phyloP scores from a whole-genome alignment of 1,140 invertebrate genomes.

The Asbolus verrucosus region DNA sequence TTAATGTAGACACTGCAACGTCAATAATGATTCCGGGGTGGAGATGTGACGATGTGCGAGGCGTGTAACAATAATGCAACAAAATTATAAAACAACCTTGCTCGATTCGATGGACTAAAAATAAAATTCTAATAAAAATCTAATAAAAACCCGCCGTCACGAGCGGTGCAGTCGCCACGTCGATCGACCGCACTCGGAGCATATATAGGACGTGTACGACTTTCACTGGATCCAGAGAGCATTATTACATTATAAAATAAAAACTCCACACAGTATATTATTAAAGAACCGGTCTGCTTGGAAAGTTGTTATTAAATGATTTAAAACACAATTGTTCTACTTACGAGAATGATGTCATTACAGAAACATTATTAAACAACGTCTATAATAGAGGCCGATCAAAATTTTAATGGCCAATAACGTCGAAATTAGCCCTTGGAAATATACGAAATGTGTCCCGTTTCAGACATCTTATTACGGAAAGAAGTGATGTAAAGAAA shows the following conservation, averaged over 20 bases:
- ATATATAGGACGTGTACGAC: too few species aligned
- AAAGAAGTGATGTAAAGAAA: conserved; percentile 61
- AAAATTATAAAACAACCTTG: conserved; percentile 43
- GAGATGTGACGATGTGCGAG: background rate
- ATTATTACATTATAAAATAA: conserved; percentile 54
- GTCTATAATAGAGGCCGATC: conserved; percentile 32
- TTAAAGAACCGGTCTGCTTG: conserved; percentile 56
- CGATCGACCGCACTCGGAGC: too few species aligned
- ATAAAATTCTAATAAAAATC: conserved; percentile 49
- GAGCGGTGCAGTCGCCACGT: background rate
- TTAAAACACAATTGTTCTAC: conserved; percentile 58
- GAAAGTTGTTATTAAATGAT: conserved; percentile 59
- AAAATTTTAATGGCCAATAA: conserved; percentile 43
- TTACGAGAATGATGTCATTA: conserved; percentile 58
- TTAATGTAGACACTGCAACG: background rate
- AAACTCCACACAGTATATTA: conserved; percentile 51
- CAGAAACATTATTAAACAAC: conserved; percentile 46
- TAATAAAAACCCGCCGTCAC: conserved; percentile 38
- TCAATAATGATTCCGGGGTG: background rate
- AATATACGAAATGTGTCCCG: conserved; percentile 31
- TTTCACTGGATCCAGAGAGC: conserved; percentile 7
- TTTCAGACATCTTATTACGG: conserved; percentile 57
- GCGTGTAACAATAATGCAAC: conserved; percentile 2
- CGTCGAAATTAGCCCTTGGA: conserved; percentile 19
- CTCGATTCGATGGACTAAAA: conserved; percentile 38